phyloP scores from a whole-genome alignment of 2,113 vertebrate species.

The Leptodactylus fuscus region DNA sequence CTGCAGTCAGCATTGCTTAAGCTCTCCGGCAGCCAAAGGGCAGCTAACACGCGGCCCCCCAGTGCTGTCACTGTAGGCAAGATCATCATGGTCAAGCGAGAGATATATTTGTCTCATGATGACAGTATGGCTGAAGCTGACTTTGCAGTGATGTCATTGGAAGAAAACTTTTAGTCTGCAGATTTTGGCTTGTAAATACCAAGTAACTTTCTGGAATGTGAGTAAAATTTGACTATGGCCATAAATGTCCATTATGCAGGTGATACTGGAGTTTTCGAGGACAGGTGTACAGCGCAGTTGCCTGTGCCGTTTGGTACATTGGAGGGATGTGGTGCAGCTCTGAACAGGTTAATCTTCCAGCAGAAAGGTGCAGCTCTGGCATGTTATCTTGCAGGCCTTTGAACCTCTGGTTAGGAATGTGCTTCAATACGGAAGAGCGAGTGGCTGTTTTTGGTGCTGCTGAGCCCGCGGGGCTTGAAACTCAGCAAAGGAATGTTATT shows the following conservation, averaged over 20 bases:
- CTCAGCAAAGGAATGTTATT: slow-evolving; percentile 76
- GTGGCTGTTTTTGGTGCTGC: slow-evolving; percentile 73
- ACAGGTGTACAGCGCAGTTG: neutral
- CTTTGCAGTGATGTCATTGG: neutral
- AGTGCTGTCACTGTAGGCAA: neutral
- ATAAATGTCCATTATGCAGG: neutral
- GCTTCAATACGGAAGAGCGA: slow-evolving; percentile 76
- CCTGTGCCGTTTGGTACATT: neutral
- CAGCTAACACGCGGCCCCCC: neutral
- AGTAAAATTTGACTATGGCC: neutral
- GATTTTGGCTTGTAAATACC: slow-evolving; percentile 5
- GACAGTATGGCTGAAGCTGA: neutral
- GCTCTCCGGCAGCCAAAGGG: neutral
- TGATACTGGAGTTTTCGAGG: neutral
- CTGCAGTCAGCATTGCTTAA: neutral
- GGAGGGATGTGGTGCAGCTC: neutral
- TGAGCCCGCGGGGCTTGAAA: slow-evolving; percentile 76
- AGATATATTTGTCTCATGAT: slow-evolving; percentile 16
- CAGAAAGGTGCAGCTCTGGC: slow-evolving; percentile 68
- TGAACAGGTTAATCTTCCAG: slow-evolving; percentile 36
- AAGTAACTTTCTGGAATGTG: neutral
- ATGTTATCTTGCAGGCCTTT: slow-evolving; percentile 75
- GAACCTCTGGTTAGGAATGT: slow-evolving; percentile 79
- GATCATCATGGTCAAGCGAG: neutral
- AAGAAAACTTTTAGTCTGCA: neutral